A percentile compares a stretch with the other conserved stretches of the same genome.
Conservation (phyloP, 2,797 vertebrate species). For the Amblyraja radiata region DNA sequence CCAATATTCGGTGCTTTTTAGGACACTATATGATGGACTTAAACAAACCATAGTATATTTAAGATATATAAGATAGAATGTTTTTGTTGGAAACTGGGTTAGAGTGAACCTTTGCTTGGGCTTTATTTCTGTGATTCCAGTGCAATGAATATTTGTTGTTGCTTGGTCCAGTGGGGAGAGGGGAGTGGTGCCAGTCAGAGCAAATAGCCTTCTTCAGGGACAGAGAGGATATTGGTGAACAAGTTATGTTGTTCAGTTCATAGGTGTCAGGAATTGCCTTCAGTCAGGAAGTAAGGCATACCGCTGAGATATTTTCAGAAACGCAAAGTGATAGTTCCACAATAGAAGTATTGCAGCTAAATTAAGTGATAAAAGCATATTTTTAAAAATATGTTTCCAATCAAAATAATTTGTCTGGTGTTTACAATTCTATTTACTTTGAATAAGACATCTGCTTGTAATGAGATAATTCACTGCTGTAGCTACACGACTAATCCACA, state of each 20-base stretch:
- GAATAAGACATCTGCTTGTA: conserved; percentile 25
- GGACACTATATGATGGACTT: not conserved
- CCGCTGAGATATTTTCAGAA: not conserved
- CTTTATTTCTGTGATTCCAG: not conserved
- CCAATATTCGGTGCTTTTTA: too few relatives aligned
- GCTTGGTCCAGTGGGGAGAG: not conserved
- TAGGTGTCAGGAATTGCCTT: not conserved
- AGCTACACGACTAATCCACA: not conserved
- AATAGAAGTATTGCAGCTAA: not conserved
- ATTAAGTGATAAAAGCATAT: conserved; percentile 25
- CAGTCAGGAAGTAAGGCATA: not conserved
- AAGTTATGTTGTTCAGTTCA: not conserved
- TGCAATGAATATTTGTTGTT: not conserved
- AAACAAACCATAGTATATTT: not conserved
- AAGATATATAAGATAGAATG: not conserved
- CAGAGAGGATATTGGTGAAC: not conserved
- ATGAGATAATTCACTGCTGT: conserved; percentile 27
- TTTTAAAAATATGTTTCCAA: conserved; percentile 10
- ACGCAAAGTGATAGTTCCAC: not conserved
- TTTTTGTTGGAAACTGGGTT: not conserved
- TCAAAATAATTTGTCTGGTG: conserved; percentile 32
- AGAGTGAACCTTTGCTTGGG: not conserved
- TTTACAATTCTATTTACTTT: conserved; percentile 30
- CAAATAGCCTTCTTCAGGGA: not conserved
- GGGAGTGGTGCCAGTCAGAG: not conserved